Evolutionary conservation across 1,140 invertebrate species (phyloP).

Genomic region (Laodelphax striatellus): DNA sequence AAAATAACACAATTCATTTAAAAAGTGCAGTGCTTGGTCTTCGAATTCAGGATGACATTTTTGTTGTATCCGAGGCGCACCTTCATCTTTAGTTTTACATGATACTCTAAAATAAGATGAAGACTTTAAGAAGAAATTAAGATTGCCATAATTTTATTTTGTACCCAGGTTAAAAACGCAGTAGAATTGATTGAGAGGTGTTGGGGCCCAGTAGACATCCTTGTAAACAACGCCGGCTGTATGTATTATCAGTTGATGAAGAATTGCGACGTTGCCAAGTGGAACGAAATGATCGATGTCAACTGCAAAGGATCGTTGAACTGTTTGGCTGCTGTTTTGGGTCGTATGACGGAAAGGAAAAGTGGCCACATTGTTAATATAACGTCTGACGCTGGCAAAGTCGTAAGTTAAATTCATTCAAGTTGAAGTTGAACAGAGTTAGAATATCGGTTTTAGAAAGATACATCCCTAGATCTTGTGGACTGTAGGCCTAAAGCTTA

Average conservation of each 20-base stretch:
- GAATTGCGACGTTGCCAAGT: conserved; percentile 19
- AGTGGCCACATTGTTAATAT: conserved; percentile 25
- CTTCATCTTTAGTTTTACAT: no score
- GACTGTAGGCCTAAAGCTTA: no score
- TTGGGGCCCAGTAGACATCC: conserved; percentile 21
- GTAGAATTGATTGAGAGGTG: conserved; percentile 15
- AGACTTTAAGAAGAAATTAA: no score
- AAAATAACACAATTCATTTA: no score
- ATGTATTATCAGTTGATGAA: conserved; percentile 25
- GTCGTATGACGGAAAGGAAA: conserved; percentile 18
- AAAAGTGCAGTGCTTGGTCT: no score
- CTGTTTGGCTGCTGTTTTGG: conserved; percentile 21
- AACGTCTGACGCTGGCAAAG: conserved; percentile 23
- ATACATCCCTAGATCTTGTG: no score
- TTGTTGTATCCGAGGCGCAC: no score
- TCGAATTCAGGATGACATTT: no score
- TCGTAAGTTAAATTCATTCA: conserved; percentile 13
- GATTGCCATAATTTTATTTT: no score
- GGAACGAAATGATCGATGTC: conserved; percentile 23
- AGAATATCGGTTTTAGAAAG: no score
- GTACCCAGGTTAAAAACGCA: conserved; percentile 15
- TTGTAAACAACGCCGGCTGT: conserved; percentile 25
- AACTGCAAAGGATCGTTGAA: conserved; percentile 23
- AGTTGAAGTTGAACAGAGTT: not conserved
- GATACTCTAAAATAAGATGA: no score